Conservation (phyloP, 2,888 invertebrate species). For the Ethmia dodecea region DNA sequence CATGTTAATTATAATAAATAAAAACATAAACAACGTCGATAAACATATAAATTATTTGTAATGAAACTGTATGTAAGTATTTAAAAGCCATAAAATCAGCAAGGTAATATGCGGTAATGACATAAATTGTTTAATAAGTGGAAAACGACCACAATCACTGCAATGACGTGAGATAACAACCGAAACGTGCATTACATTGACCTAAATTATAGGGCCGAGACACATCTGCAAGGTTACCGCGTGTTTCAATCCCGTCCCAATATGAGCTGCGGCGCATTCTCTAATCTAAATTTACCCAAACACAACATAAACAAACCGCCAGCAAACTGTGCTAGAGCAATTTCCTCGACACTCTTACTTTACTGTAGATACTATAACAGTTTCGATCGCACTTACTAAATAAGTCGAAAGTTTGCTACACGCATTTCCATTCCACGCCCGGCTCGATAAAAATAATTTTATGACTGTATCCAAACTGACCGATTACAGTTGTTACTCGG, state of each 20-base stretch:
- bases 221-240: slow-evolving; percentile 65
- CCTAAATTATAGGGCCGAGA: slow-evolving; percentile 64
- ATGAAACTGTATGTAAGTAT: too few species aligned
- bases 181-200: slow-evolving; percentile 69
- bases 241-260: slow-evolving; percentile 70
- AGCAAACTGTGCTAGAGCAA: slow-evolving; percentile 42
- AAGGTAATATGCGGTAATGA: slow-evolving; percentile 7
- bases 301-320: slow-evolving; percentile 71
- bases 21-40: too few species aligned
- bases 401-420: slow-evolving; percentile 45
- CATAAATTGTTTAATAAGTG: slow-evolving; percentile 13
- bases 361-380: slow-evolving; percentile 41
- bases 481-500: slow-evolving; percentile 16
- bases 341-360: slow-evolving; percentile 50
- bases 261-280: slow-evolving; percentile 62
- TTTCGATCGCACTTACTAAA: slow-evolving; percentile 48
- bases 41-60: too few species aligned
- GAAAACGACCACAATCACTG: slow-evolving; percentile 13
- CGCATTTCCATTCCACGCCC: slow-evolving; percentile 32
- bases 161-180: slow-evolving; percentile 48
- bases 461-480: slow-evolving; percentile 38
- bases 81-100: too few species aligned
- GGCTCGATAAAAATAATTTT: slow-evolving; percentile 55
- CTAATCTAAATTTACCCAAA: slow-evolving; percentile 68
- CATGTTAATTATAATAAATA: too few species aligned